Evolutionary conservation across 2,113 vertebrate genomes (phyloP).

Genomic region (Alligator mississippiensis): DNA sequence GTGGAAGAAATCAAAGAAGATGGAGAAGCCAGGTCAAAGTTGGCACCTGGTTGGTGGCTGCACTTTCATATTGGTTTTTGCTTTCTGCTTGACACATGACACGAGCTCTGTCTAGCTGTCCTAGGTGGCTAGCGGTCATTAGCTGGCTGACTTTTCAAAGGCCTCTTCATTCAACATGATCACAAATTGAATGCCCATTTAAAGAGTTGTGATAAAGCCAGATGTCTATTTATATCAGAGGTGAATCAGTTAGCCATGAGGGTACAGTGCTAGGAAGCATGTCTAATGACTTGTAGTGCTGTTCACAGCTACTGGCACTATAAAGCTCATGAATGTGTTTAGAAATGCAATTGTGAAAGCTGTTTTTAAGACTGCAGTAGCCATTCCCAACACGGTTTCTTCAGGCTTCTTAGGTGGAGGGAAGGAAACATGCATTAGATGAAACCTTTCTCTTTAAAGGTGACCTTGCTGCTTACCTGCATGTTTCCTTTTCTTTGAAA

Average conservation of each 20-base stretch:
- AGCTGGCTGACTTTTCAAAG: neutral
- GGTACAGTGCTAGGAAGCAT: too few species aligned
- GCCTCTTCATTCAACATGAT: neutral
- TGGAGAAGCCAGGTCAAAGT: neutral
- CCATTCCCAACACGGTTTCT: neutral
- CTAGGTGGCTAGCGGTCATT: neutral
- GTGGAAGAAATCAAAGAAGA: fast-evolving
- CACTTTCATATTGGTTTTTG: neutral
- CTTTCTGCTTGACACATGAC: neutral
- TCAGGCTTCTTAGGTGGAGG: neutral
- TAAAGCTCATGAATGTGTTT: constrained; percentile 4
- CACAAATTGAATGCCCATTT: neutral
- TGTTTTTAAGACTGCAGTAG: neutral
- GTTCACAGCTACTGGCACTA: neutral
- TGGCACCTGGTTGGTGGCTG: neutral
- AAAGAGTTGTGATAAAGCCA: neutral
- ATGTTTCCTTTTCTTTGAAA: neutral
- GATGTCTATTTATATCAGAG: neutral
- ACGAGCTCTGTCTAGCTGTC: neutral
- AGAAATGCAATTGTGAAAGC: neutral
- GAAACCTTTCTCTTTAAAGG: neutral
- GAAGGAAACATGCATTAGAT: constrained; percentile 3
- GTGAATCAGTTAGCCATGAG: neutral
- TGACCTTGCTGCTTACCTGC: neutral
- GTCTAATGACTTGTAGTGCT: neutral